Percentiles rank a stretch among this genome's conserved stretches.
phyloP scores from a whole-genome alignment of 1,140 invertebrate species.

The Thaumetopoea pityocampa region DNA sequence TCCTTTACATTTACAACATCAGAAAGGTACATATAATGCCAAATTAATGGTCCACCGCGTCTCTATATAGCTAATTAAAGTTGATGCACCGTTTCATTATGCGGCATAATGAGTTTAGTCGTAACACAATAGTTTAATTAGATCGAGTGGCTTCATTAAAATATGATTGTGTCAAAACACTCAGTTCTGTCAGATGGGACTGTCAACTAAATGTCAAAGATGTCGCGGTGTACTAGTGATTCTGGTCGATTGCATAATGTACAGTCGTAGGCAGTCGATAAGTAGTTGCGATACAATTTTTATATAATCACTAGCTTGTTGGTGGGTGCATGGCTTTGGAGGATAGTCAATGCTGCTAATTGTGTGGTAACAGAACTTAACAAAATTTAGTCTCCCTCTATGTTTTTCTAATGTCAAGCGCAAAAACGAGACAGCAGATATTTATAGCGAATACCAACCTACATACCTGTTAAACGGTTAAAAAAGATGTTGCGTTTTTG shows the following conservation, averaged over 20 bases:
- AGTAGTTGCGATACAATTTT: conserved; percentile 6
- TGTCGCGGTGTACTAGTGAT: conserved; percentile 23
- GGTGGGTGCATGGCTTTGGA: too few relatives aligned
- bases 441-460: too few relatives aligned
- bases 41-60: conserved; percentile 13
- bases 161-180: conserved; percentile 49
- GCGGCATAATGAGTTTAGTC: conserved; percentile 39
- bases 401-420: too few relatives aligned
- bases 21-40: conserved; percentile 2
- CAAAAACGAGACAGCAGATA: too few relatives aligned
- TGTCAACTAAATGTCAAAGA: conserved; percentile 53
- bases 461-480: too few relatives aligned
- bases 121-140: conserved; percentile 50
- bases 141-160: conserved; percentile 36
- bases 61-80: conserved; percentile 21
- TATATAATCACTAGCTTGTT: too few relatives aligned
- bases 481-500: too few relatives aligned
- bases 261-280: conserved; percentile 20
- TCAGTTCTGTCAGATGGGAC: conserved; percentile 18
- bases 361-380: too few relatives aligned
- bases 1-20: too few relatives aligned
- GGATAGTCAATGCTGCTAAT: too few relatives aligned
- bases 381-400: too few relatives aligned
- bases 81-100: conserved; percentile 26
- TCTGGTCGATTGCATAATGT: conserved; percentile 21